phyloP scores from a whole-genome alignment of 23 tunicate genomes.

The Clavelina lepadiformis region DNA sequence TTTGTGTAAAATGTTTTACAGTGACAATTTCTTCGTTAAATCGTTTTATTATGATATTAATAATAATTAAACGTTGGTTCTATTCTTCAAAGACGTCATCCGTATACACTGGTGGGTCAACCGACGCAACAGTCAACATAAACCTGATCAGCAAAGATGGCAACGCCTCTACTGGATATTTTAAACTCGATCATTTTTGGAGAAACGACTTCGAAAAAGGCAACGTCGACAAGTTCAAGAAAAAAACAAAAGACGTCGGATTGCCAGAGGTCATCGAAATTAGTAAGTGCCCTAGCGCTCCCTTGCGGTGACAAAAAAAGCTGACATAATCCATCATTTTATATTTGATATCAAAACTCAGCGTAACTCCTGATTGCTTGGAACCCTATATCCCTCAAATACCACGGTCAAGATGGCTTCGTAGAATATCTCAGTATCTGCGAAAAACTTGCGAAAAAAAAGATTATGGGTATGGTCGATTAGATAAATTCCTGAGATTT shows the following conservation, averaged over 20 bases:
- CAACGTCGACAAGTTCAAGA: constrained; percentile 35
- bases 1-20: too few species aligned
- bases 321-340: too few species aligned
- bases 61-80: too few species aligned
- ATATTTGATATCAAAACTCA: too few species aligned
- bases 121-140: constrained; percentile 47
- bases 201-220: constrained; percentile 69
- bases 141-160: constrained; percentile 38
- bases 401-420: too few species aligned
- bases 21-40: too few species aligned
- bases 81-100: constrained; percentile 22
- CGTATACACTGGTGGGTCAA: constrained; percentile 14
- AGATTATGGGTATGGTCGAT: constrained; percentile 15
- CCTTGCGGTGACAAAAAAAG: too few species aligned
- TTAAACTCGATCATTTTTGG: constrained; percentile 43
- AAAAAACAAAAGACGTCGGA: constrained; percentile 34
- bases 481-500: neutral
- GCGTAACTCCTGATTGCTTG: too few species aligned
- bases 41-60: too few species aligned
- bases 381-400: too few species aligned
- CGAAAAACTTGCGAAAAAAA: constrained; percentile 9
- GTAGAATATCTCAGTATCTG: neutral
- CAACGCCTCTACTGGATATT: constrained; percentile 14
- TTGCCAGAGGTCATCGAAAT: constrained; percentile 19
- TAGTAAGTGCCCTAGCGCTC: constrained; percentile 11